A percentile compares a stretch with the other conserved stretches of the same genome.
phyloP scores from a whole-genome alignment of 2,888 invertebrate genomes.

The Drosophila phalerata region DNA sequence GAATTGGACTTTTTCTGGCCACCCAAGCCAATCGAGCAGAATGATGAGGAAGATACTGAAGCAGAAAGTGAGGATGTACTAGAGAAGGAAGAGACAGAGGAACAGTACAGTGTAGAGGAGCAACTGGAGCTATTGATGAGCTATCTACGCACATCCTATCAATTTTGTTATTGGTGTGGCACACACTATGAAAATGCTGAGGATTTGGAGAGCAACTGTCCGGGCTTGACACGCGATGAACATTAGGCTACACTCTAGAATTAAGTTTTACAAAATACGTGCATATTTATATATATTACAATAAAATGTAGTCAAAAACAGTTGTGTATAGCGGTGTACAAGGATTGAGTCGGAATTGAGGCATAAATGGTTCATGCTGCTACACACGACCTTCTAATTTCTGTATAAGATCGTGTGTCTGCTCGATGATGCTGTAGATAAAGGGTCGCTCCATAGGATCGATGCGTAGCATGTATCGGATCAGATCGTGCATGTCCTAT shows the following conservation, averaged over 20 bases:
- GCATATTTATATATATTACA: constrained; percentile 69
- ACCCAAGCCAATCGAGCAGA: constrained; percentile 46
- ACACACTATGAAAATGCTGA: constrained; percentile 88
- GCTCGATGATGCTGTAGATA: constrained; percentile 90
- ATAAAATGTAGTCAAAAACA: constrained; percentile 70
- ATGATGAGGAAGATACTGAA: constrained; percentile 70
- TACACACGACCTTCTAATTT: constrained; percentile 88
- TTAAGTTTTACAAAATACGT: constrained; percentile 58
- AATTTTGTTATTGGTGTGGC: constrained; percentile 93
- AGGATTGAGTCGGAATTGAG: constrained; percentile 39
- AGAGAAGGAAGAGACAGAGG: constrained; percentile 59
- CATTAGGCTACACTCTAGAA: constrained; percentile 85
- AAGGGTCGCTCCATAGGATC: constrained; percentile 92
- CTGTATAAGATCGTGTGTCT: constrained; percentile 87
- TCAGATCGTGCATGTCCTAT: constrained; percentile 90
- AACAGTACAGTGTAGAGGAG: constrained; percentile 85
- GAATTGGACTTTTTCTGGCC: constrained; percentile 89
- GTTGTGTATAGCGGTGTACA: constrained; percentile 60
- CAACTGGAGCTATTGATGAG: constrained; percentile 88
- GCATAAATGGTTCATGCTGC: constrained; percentile 38
- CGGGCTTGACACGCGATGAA: constrained; percentile 88
- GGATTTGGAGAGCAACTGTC: constrained; percentile 89
- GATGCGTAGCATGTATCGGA: constrained; percentile 90
- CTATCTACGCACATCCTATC: constrained; percentile 90
- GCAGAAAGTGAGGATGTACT: constrained; percentile 79